Base-by-base conservation (phyloP, 2,888 invertebrate genomes). In the Dryobotodes eremita region DNA sequence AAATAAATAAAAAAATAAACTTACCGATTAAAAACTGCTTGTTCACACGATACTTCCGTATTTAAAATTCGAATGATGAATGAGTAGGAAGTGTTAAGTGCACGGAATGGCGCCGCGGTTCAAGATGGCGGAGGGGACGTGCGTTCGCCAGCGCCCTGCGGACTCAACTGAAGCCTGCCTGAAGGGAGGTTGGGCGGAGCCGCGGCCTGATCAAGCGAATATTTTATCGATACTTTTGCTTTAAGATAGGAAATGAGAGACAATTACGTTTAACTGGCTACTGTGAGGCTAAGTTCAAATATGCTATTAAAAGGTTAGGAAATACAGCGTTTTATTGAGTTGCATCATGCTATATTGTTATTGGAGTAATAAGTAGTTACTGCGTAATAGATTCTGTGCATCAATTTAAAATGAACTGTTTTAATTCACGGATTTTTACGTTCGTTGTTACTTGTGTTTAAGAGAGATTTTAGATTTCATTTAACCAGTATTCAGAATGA, bases 131-230 rank as follows among this genome's bases (percentile, higher is more conserved):
- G 88, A 50, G 64, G 77, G 81, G 71, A 88, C 90, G 92, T 91
- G 92, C 92, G 92, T 83, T 90, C 93, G 89, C 94, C 90, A 88
- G 89, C 92, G 92, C 92, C 89, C 91, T 89, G 90, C 92, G 91
- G 88, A 90, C 90, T 91, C 92, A 91, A 95, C 96, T 95, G 95
- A 94, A 93, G 94, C 90, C 92, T 94, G 94, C 90, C 92, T 94
- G 94, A 93, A 92, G 93, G 92, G 92, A 79, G 57, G 92, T 90
- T 92, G 94, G 95, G 94, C 89, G 93, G 94, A 89, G 92, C 78
- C 89, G 85, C 20, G 83, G 83, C 82, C 85, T 79, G 86, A 87
- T 85, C 85, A 82, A 83, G 82, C 86, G 79, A 87, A 84, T 89
- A 89, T 89, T 89, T 89, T 89, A 89, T 89, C 89, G 90, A 89